A percentile compares a stretch with the other conserved stretches of the same genome.
These are phyloP conservation scores for Latrodectus hesperus DNA, from an alignment of 2,888 invertebrate genomes.

Conservation along the genomic window DNA sequence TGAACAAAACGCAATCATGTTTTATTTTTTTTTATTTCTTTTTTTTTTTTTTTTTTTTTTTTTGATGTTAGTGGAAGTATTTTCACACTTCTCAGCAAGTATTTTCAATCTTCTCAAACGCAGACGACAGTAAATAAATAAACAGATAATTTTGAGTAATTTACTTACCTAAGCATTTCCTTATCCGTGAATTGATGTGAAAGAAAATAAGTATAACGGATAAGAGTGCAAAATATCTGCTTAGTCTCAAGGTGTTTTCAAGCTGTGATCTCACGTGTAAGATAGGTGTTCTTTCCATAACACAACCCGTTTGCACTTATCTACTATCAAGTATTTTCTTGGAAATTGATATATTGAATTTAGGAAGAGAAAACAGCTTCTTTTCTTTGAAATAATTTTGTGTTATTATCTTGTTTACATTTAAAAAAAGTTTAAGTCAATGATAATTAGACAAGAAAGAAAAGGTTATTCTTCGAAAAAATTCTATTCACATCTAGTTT, in stretches of 20 bases:
- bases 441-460: too few species aligned
- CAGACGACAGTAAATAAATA: background rate
- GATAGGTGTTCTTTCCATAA: conserved; percentile 30
- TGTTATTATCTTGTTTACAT: too few species aligned
- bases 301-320: conserved; percentile 50
- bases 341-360: conserved; percentile 39
- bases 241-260: conserved; percentile 37
- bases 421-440: too few species aligned
- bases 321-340: conserved; percentile 50
- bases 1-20: too few species aligned
- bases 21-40: too few species aligned
- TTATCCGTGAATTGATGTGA: background rate
- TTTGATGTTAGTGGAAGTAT: too few species aligned
- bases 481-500: too few species aligned
- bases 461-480: too few species aligned
- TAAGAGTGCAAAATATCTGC: conserved; percentile 9
- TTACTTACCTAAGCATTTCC: conserved; percentile 1
- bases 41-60: too few species aligned
- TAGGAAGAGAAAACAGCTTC: conserved; percentile 30
- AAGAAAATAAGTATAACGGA: background rate
- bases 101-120: too few species aligned
- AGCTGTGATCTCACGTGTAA: conserved; percentile 46
- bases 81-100: too few species aligned
- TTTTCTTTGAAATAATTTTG: background rate
- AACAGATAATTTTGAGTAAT: background rate